Base-by-base conservation (phyloP, 2,888 invertebrate genomes). In the Aplocera efformata region DNA sequence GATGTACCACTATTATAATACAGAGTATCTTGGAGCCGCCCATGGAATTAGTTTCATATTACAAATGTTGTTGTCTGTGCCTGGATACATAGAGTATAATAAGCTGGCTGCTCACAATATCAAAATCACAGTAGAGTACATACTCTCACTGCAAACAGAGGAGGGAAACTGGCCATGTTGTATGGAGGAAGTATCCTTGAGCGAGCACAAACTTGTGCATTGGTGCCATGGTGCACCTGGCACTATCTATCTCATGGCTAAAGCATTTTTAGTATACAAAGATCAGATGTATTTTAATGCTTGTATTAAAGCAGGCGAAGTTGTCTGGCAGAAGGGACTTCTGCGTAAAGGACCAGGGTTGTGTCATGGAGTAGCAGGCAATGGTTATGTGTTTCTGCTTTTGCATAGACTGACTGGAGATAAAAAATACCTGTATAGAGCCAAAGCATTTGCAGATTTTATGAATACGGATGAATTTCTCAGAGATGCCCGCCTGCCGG, bases 171-270 rank as follows among this genome's bases (percentile, higher is more conserved):
- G 94, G 75, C 93, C 94, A 0, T 91, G 93, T 52, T 93, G 94
- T 3, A 88, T 93, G 68, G 94, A 93, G 56, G 94, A 96, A 69
- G 78, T 93, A 33, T 80, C 88, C 3, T 62, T 82, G 23, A 72
- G 72, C 26, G 89, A 90, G 1, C 92, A 94, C 42, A 93, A 94
- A 46, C 79, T 96, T 7, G 91, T 96, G 0, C 96, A 97, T 67
- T 96, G 96, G 97, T 97, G 97, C 71, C 96, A 97, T 69, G 97
- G 97, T 0, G 95, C 95, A 6, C 93, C 95, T 6, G 96, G 96
- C 0, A 90, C 92, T 0, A 85, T 96, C 5, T 96, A 96, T 65
- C 72, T 96, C 22, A 90, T 97, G 88, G 95, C 95, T 1, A 94
- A 93, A 72, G 95, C 97, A 0, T 96, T 93, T 69, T 71, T 92